Evolutionary conservation across 1,140 invertebrate species (phyloP).

Genomic region (Teleogryllus occipitalis): DNA sequence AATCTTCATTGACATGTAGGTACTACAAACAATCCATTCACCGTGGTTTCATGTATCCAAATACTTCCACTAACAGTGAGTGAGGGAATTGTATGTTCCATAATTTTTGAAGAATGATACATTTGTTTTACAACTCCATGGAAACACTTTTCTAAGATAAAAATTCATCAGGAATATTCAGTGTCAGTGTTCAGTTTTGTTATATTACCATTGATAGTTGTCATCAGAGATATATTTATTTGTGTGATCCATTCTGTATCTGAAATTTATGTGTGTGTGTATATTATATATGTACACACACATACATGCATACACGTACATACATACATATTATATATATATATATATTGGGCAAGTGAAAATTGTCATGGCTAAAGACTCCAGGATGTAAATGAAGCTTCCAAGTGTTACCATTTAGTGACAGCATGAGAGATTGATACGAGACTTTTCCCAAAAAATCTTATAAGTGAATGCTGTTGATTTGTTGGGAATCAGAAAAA

Average conservation of each 20-base stretch:
- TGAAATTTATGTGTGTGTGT: not conserved
- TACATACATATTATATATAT: too few species aligned
- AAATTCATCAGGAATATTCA: not conserved
- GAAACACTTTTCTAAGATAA: not conserved
- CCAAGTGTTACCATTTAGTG: not conserved
- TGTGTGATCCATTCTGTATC: not conserved
- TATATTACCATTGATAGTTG: not conserved
- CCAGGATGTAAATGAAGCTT: not conserved
- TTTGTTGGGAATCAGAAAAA: constrained; percentile 3
- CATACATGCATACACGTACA: too few species aligned
- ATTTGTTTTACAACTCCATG: not conserved
- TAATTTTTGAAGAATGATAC: not conserved
- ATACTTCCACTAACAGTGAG: too few species aligned
- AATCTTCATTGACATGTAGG: too few species aligned
- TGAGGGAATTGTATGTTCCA: too few species aligned
- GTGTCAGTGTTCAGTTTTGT: not conserved
- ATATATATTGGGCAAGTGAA: not conserved
- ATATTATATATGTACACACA: too few species aligned
- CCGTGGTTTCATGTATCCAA: too few species aligned
- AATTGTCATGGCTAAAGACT: not conserved
- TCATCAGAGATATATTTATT: not conserved
- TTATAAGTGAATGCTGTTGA: not conserved
- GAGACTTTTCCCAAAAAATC: not conserved
- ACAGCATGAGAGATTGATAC: not conserved
- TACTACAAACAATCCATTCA: too few species aligned